Conservation (phyloP, 2,113 vertebrate genomes). For the Regulus satrapa region DNA sequence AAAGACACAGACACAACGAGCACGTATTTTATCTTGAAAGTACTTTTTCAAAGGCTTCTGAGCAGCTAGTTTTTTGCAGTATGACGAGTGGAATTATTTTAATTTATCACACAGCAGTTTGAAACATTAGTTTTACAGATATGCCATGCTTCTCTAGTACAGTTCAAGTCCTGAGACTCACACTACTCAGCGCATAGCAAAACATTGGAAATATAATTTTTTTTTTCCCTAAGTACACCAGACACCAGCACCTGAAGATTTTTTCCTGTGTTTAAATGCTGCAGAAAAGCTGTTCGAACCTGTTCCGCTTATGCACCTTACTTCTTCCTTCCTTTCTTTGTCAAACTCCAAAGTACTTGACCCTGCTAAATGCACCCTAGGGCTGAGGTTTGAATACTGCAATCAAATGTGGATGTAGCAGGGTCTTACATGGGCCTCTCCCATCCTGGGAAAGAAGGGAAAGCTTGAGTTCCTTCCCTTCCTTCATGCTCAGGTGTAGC, state of each 20-base stretch:
- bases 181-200: background rate
- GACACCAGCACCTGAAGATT: background rate
- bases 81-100: constrained; percentile 34
- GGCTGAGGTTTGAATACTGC: background rate
- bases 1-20: constrained; percentile 45
- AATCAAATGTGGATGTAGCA: background rate
- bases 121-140: constrained; percentile 38
- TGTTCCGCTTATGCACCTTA: background rate
- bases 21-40: constrained; percentile 69
- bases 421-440: rapidly evolving
- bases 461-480: background rate
- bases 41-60: constrained; percentile 59
- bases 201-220: background rate
- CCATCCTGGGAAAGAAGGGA: background rate
- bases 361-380: background rate
- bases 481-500: rapidly evolving
- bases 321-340: background rate
- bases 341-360: background rate
- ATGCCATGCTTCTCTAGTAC: background rate
- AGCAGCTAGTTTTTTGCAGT: constrained; percentile 25
- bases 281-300: background rate
- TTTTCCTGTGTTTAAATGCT: background rate
- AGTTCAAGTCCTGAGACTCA: background rate
- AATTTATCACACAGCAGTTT: constrained; percentile 45
- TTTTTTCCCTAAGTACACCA: background rate